Percentiles rank a stretch among this genome's conserved stretches.
Conservation (phyloP, 2,888 invertebrate genomes). For the Pseudolycoriella hygida region DNA sequence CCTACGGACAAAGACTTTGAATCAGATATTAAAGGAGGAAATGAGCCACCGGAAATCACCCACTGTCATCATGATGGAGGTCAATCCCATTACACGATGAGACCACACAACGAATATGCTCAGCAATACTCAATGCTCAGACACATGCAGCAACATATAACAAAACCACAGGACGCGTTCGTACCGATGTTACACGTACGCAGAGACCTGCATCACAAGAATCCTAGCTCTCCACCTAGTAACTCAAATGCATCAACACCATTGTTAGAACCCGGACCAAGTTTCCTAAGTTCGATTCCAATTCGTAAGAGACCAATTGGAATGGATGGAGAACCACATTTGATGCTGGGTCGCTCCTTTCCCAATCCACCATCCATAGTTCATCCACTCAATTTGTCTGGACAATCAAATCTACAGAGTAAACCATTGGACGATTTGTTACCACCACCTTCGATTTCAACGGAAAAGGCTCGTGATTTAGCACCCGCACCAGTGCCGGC, state of each 20-base stretch:
- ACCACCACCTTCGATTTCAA: neutral
- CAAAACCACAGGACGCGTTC: constrained; percentile 19
- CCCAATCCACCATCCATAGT: constrained; percentile 10
- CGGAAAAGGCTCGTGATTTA: neutral
- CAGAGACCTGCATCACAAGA: constrained; percentile 49
- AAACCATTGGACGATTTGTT: neutral
- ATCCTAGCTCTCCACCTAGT: constrained; percentile 27
- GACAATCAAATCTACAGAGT: neutral
- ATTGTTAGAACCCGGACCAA: constrained; percentile 21
- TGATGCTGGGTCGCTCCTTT: constrained; percentile 12
- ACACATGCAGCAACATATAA: neutral
- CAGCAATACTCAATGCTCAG: neutral
- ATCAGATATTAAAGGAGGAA: constrained; percentile 7
- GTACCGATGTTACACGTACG: constrained; percentile 53
- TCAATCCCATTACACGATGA: constrained; percentile 53
- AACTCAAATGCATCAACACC: constrained; percentile 16
- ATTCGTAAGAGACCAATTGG: constrained; percentile 24
- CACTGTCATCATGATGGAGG: constrained; percentile 49
- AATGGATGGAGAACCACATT: constrained; percentile 17
- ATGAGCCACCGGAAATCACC: constrained; percentile 34
- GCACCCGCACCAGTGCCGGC: constrained; percentile 19
- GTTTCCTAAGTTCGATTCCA: constrained; percentile 26
- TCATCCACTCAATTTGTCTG: neutral
- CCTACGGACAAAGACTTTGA: constrained; percentile 21
- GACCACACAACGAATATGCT: constrained; percentile 29